Percentiles rank a stretch among this genome's conserved stretches.
These are phyloP conservation scores for Aspiorhynchus laticeps DNA, from an alignment of 2,113 vertebrate species.

Conservation along the genomic window DNA sequence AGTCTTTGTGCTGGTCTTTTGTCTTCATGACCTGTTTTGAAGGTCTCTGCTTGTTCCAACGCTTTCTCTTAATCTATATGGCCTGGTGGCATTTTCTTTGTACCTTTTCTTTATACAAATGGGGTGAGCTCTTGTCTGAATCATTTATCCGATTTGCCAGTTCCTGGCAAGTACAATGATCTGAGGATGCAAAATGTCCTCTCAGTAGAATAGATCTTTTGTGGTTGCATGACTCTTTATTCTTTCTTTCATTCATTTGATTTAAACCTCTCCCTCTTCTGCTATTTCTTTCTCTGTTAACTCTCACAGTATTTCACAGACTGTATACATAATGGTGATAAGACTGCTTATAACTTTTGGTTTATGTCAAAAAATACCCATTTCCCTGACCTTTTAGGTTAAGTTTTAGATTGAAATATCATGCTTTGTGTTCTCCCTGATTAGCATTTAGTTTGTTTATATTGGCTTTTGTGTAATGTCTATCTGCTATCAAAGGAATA, in stretches of 20 bases:
- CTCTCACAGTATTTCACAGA: background rate
- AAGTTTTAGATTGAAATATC: constrained; percentile 40
- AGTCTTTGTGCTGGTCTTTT: background rate
- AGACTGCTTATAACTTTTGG: constrained; percentile 40
- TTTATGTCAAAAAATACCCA: constrained; percentile 32
- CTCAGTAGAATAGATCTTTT: constrained; percentile 24
- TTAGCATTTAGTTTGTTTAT: constrained; percentile 36
- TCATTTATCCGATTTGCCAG: constrained; percentile 29
- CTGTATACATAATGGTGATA: constrained; percentile 18
- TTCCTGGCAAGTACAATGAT: constrained; percentile 24
- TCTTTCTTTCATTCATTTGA: constrained; percentile 16
- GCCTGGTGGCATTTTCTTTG: constrained; percentile 22
- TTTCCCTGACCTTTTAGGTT: constrained; percentile 45
- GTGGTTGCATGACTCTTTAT: background rate
- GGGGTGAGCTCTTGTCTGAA: background rate
- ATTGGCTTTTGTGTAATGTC: constrained; percentile 13
- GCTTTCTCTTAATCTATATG: constrained; percentile 5
- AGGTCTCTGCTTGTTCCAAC: constrained; percentile 15
- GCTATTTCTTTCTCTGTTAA: background rate
- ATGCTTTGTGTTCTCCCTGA: constrained; percentile 3
- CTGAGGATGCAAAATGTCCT: constrained; percentile 14
- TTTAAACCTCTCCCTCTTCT: constrained; percentile 16
- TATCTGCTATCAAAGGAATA: background rate
- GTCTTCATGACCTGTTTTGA: constrained; percentile 9
- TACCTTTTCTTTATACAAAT: constrained; percentile 35